Percentiles rank a stretch among this genome's conserved stretches.
Conservation (phyloP, 1,140 invertebrate genomes). For the Trichonephila clavipes region DNA sequence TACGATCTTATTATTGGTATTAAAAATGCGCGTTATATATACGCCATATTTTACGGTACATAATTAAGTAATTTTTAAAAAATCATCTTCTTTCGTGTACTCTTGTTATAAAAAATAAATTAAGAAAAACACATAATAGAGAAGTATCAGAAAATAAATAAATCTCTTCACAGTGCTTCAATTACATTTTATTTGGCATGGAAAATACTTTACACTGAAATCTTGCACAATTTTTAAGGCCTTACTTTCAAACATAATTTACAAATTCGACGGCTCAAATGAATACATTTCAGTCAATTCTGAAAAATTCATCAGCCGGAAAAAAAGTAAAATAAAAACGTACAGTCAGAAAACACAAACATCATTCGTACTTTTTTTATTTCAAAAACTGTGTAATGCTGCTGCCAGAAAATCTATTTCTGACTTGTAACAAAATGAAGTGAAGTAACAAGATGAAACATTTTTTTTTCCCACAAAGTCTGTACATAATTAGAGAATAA, state of each 20-base stretch:
- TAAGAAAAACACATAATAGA: neutral
- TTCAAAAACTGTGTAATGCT: neutral
- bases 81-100: no score
- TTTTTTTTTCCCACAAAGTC: neutral
- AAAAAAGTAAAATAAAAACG: no score
- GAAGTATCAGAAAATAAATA: neutral
- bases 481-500: no score
- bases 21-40: no score
- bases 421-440: neutral
- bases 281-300: no score
- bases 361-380: neutral
- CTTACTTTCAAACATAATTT: neutral
- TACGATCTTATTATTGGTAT: no score
- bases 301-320: no score
- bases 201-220: conserved; percentile 33
- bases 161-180: neutral
- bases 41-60: no score
- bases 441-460: neutral
- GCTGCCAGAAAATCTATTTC: neutral
- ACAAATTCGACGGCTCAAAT: neutral
- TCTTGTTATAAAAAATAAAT: neutral
- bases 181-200: conserved; percentile 56
- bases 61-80: neutral
- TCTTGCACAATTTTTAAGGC: neutral
- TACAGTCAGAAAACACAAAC: no score